Evolutionary conservation across 2,888 invertebrate species (phyloP), one percentile per base, ranked within the genome.

Genomic region (Cactoblastis cactorum): DNA sequence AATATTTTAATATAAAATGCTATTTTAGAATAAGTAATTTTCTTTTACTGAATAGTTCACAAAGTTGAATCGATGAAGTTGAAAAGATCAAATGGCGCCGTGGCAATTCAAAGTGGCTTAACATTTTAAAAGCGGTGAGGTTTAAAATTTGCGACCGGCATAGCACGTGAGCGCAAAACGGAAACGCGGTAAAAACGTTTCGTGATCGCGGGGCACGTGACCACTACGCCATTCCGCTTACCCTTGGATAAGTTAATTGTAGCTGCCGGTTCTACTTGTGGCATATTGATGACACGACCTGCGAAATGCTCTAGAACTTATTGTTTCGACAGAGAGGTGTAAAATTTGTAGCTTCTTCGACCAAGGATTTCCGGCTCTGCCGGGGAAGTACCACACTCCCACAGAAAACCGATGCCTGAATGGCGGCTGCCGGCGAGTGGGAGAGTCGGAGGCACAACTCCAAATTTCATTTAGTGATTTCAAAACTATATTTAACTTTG

Each of bases 111-210:
- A 48, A 45, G 48, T 48, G 50, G 50, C 49, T 53, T 45, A 41
- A 17, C 49, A 49, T 48, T 53, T 56, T 57, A 59, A 65, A 62
- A 79, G 70, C 77, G 82, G 83, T 72, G 66, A 74, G 73, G 71
- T 81, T 78, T 82, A 83, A 83, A 83, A 28, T n/a, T n/a, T n/a
- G n/a, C n/a, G n/a, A n/a, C n/a, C n/a, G n/a, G n/a, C n/a, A n/a
- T n/a, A n/a, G n/a, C n/a, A n/a, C n/a, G n/a, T n/a, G n/a, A n/a
- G n/a, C n/a, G n/a, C n/a, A 28, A 28, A 28, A 9, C 77, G 82
- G 83, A 85, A 84, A 76, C 71, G 66, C 74, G 74, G 71, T 81
- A 79, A 83, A 83, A 83, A 82, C 79, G 74, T 83, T 85, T 80
- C 67, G 71, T 76, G 77, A 77, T 80, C 71, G 74, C 67, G 48